phyloP scores from a whole-genome alignment of 2,113 vertebrate genomes.

The Nibea albiflora region DNA sequence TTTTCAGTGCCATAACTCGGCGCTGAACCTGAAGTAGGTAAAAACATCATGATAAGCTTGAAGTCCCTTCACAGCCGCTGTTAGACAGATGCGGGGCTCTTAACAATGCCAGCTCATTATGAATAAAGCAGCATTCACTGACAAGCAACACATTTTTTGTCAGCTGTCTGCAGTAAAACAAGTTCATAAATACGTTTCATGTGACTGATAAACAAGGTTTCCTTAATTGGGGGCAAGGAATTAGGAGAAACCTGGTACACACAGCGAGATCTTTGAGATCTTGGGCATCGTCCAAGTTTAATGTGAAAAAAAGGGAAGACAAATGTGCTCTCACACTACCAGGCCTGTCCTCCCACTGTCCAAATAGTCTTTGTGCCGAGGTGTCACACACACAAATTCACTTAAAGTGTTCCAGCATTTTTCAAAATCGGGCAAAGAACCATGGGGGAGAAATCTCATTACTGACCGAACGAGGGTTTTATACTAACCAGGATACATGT shows the following conservation, averaged over 20 bases:
- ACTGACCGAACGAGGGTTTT: slow-evolving; percentile 17
- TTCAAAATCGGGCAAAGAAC: background rate
- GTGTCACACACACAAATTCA: slow-evolving; percentile 4
- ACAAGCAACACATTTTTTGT: background rate
- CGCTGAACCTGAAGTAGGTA: background rate
- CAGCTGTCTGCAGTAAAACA: background rate
- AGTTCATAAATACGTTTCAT: background rate
- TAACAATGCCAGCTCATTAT: slow-evolving; percentile 23
- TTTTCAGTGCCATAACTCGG: background rate
- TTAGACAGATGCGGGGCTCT: background rate
- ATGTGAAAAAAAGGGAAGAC: background rate
- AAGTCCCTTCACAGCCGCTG: slow-evolving; percentile 12
- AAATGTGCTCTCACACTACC: background rate
- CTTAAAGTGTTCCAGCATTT: background rate
- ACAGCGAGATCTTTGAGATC: background rate
- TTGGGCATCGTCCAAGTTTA: background rate
- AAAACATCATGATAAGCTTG: background rate
- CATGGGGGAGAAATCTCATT: background rate
- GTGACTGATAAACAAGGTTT: background rate
- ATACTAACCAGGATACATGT: background rate
- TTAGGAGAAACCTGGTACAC: background rate
- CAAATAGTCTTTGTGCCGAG: background rate
- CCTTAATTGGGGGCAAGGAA: background rate
- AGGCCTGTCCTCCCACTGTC: background rate
- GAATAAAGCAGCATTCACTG: background rate